phyloP scores from a whole-genome alignment of 2,888 invertebrate species.

The Temnothorax ravouxi region DNA sequence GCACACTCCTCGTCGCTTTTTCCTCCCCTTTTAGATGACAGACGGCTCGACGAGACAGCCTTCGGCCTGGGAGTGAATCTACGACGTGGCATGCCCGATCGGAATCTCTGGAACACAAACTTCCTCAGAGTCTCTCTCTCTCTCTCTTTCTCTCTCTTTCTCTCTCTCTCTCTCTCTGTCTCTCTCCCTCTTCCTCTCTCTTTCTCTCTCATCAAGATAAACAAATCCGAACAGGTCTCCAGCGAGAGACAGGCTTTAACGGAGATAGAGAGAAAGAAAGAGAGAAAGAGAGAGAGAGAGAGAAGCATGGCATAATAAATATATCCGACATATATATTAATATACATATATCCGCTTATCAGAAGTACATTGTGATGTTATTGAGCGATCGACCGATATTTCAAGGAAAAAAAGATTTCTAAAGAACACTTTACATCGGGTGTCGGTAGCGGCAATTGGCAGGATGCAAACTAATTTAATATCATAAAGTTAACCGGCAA shows the following conservation, averaged over 20 bases:
- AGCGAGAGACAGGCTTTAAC: conserved; percentile 7
- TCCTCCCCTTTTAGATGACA: conserved; percentile 23
- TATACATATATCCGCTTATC: not conserved
- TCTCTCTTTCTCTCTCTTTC: not conserved
- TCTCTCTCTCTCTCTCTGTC: not conserved
- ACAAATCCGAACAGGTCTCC: conserved; percentile 1
- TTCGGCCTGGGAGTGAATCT: conserved; percentile 36
- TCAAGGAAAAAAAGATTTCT: not conserved
- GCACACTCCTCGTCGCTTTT: conserved; percentile 14
- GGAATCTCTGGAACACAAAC: conserved; percentile 44
- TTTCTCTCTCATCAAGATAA: conserved; percentile 3
- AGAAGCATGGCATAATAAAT: not conserved
- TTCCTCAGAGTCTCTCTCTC: not conserved
- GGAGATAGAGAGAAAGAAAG: not conserved
- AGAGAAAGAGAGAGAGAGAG: not conserved
- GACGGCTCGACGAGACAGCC: conserved; percentile 17
- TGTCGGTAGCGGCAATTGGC: not conserved
- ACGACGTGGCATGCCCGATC: conserved; percentile 37
- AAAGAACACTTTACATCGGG: not conserved
- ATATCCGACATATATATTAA: not conserved
- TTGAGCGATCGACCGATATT: conserved; percentile 28
- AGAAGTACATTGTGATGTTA: conserved; percentile 10
- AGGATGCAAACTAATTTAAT: conserved; percentile 16
- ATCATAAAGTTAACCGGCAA: conserved; percentile 34
- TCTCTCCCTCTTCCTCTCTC: not conserved